These are phyloP conservation scores for Coranthus polyacanthus DNA, from an alignment of 2,797 vertebrate species.

Conservation along the genomic window DNA sequence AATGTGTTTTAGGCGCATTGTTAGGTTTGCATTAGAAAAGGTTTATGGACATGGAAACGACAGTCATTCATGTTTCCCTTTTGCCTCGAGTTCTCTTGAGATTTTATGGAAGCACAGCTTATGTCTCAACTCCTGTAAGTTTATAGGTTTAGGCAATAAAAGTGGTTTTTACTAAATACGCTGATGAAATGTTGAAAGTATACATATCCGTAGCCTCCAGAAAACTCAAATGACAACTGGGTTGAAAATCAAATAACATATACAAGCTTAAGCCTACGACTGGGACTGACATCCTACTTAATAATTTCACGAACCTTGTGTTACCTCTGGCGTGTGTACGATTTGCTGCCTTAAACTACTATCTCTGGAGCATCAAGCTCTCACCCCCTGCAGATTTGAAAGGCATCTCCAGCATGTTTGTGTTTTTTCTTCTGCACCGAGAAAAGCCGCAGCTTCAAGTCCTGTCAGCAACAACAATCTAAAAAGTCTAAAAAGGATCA, in stretches of 20 bases:
- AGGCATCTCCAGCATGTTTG: slow-evolving; percentile 37
- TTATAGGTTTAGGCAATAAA: no score
- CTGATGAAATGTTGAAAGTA: no score
- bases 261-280: not conserved
- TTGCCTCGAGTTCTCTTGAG: no score
- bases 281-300: not conserved
- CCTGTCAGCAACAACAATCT: slow-evolving; percentile 15
- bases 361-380: slow-evolving; percentile 38
- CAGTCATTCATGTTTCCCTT: no score
- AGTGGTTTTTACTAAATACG: no score
- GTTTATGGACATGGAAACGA: no score
- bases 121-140: no score
- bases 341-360: slow-evolving; percentile 22
- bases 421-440: slow-evolving; percentile 34
- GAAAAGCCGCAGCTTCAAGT: slow-evolving; percentile 42
- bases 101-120: no score
- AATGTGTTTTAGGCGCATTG: no score
- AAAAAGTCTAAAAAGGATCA: slow-evolving; percentile 27
- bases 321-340: slow-evolving; percentile 24
- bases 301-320: slow-evolving; percentile 29
- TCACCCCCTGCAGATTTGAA: slow-evolving; percentile 36
- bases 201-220: no score
- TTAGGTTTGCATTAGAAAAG: no score
- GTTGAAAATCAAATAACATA: slow-evolving; percentile 22
- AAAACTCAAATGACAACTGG: no score